These are phyloP conservation scores for Bombus confusus DNA, from an alignment of 1,140 invertebrate genomes.

Conservation along the genomic window DNA sequence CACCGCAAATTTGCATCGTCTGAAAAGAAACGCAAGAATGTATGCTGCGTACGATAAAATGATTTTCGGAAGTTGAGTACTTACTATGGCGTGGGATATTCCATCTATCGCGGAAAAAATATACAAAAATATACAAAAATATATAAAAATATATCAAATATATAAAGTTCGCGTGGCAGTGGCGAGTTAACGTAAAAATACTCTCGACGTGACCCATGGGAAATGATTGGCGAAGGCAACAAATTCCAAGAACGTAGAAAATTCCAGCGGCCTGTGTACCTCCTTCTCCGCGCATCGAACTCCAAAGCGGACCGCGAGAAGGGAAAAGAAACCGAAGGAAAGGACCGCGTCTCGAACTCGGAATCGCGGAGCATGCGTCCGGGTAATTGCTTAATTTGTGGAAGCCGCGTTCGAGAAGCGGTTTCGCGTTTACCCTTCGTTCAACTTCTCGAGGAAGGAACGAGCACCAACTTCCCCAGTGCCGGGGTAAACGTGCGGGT, in stretches of 20 bases:
- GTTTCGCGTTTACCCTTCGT: constrained; percentile 31
- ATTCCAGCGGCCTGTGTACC: not conserved
- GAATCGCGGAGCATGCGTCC: constrained; percentile 68
- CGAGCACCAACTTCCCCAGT: constrained; percentile 21
- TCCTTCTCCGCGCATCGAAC: constrained; percentile 14
- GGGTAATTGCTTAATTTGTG: constrained; percentile 82
- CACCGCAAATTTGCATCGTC: constrained; percentile 78
- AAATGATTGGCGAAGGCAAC: not conserved
- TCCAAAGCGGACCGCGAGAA: not conserved
- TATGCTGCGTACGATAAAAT: too few relatives aligned
- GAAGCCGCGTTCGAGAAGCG: constrained; percentile 58
- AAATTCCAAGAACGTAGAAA: constrained; percentile 6
- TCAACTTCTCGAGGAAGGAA: not conserved
- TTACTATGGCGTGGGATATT: too few relatives aligned
- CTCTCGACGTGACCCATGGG: not conserved
- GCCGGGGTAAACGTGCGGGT: constrained; percentile 42
- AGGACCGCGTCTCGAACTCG: constrained; percentile 50
- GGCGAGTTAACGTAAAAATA: too few relatives aligned
- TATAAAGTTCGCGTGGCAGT: too few relatives aligned
- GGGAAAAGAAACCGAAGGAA: constrained; percentile 2
- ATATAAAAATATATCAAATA: too few relatives aligned
- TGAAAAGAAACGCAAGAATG: constrained; percentile 54
- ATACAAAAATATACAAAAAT: too few relatives aligned
- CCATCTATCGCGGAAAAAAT: too few relatives aligned
- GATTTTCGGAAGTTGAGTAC: too few relatives aligned